A percentile compares a stretch with the other conserved stretches of the same genome.
Evolutionary conservation across 2,888 invertebrate species (phyloP).

Genomic region (Tetanocera ferruginea): DNA sequence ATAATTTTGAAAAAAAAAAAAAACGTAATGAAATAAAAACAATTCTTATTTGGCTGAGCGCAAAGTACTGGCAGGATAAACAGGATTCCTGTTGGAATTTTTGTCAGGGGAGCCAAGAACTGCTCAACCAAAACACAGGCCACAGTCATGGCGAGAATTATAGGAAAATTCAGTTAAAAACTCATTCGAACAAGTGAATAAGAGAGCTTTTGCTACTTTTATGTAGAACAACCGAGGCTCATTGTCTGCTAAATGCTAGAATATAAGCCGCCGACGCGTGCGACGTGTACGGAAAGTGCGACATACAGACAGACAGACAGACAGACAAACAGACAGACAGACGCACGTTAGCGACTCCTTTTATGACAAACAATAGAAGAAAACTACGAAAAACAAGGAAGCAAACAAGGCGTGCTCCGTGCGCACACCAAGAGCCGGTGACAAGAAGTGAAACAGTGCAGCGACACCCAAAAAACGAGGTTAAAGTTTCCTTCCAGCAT

Average conservation of each 20-base stretch:
- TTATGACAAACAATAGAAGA: slow-evolving; percentile 42
- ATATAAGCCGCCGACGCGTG: not conserved
- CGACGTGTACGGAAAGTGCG: too few species aligned
- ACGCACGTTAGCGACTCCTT: not conserved
- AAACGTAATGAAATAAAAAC: not conserved
- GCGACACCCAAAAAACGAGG: slow-evolving; percentile 37
- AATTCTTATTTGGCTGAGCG: slow-evolving; percentile 9
- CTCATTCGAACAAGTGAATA: not conserved
- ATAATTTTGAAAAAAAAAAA: slow-evolving; percentile 25
- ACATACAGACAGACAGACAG: not conserved
- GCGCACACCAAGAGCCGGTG: not conserved
- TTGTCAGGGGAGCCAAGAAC: not conserved
- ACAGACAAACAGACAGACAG: slow-evolving; percentile 5
- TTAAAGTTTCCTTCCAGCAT: slow-evolving; percentile 40
- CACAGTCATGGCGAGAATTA: not conserved
- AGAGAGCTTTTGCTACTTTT: not conserved
- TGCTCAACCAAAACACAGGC: not conserved
- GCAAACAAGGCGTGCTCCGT: not conserved
- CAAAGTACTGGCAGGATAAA: slow-evolving; percentile 16
- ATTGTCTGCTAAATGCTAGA: not conserved
- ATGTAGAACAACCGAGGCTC: not conserved
- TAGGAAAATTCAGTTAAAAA: not conserved
- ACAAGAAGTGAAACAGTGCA: not conserved
- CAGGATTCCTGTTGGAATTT: slow-evolving; percentile 26
- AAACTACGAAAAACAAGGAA: slow-evolving; percentile 1